A percentile compares a stretch with the other conserved stretches of the same genome.
Conservation (phyloP, 64 coral and sea anemone genomes). For the Cladopsammia gracilis region DNA sequence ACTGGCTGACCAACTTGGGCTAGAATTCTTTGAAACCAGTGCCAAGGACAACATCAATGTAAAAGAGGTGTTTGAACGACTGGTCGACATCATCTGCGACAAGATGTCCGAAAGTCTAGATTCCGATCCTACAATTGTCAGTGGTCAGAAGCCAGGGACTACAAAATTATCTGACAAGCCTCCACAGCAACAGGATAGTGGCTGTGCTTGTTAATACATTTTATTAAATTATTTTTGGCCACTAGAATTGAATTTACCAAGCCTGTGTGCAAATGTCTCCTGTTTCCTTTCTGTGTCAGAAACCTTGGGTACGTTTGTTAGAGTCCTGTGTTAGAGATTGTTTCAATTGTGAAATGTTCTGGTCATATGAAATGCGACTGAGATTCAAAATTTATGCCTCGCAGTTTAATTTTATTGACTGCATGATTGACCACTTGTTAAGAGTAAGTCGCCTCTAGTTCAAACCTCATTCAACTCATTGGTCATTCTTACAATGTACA, state of each 20-base stretch:
- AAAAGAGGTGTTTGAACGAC: slow-evolving; percentile 96
- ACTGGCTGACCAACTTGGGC: slow-evolving; percentile 91
- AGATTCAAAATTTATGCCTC: no score
- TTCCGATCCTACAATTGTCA: slow-evolving; percentile 98
- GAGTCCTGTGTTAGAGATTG: no score
- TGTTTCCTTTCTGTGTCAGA: neutral
- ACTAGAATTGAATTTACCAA: neutral
- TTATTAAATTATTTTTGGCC: neutral
- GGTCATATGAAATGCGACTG: no score
- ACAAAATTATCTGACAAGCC: slow-evolving; percentile 91
- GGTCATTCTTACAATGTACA: no score
- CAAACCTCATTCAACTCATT: no score
- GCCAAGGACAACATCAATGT: slow-evolving; percentile 98
- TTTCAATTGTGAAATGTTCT: no score
- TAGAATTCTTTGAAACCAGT: slow-evolving; percentile 99
- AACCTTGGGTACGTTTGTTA: neutral
- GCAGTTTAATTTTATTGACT: no score
- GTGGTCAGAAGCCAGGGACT: slow-evolving; percentile 95
- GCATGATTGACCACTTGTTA: no score
- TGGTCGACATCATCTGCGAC: slow-evolving; percentile 99
- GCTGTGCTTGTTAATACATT: slow-evolving; percentile 85
- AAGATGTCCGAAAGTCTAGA: slow-evolving; percentile 99
- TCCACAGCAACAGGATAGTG: slow-evolving; percentile 71
- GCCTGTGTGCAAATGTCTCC: neutral
- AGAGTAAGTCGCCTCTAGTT: no score